A percentile compares a stretch with the other conserved stretches of the same genome.
Conservation (phyloP, 2,888 invertebrate genomes). For the Coelinius sp. region DNA sequence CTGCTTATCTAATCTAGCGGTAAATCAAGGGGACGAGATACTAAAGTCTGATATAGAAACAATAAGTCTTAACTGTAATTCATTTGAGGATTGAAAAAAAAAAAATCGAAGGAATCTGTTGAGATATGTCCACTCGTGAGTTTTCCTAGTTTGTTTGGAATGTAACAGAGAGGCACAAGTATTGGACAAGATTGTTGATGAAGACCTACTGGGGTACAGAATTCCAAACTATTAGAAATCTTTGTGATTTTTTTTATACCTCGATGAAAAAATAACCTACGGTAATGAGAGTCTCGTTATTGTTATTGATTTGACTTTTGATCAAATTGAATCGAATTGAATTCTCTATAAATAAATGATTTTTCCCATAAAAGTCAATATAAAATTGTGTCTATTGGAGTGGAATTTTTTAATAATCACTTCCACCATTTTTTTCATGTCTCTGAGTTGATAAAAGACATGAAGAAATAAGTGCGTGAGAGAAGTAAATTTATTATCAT, state of each 20-base stretch:
- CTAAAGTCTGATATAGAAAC: neutral
- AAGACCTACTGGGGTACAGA: neutral
- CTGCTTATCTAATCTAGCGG: constrained; percentile 22
- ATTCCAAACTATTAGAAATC: neutral
- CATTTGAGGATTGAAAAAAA: neutral
- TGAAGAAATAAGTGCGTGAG: neutral
- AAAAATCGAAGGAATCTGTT: neutral
- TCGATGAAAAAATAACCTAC: no score
- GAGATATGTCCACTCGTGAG: neutral
- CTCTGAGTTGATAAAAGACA: neutral
- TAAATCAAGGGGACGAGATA: constrained; percentile 8
- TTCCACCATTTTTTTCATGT: neutral
- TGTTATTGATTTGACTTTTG: no score
- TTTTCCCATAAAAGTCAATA: no score
- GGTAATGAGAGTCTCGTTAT: no score
- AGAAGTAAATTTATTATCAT: neutral
- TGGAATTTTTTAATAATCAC: no score
- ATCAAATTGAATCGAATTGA: no score
- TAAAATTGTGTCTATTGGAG: no score
- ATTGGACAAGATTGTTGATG: neutral
- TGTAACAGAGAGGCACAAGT: neutral
- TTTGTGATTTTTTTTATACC: neutral
- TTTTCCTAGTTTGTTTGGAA: neutral
- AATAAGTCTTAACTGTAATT: neutral
- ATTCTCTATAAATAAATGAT: no score